Evolutionary conservation across 2,113 vertebrate genomes (phyloP), one percentile per base, ranked within the genome.

Genomic region (Megaceryle maxima): DNA sequence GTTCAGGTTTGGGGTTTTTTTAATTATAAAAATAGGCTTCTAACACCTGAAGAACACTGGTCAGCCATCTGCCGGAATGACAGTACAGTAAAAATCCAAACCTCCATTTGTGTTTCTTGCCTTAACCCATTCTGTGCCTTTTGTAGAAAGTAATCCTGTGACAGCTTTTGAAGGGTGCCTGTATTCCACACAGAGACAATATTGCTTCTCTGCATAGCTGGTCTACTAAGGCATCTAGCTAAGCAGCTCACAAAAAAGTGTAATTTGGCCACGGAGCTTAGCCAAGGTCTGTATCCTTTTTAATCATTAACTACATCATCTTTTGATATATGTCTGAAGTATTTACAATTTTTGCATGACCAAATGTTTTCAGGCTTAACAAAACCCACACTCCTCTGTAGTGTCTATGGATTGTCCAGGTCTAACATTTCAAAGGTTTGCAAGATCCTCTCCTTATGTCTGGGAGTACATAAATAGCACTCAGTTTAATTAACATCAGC

Each of bases 341-440:
- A 83, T 90, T 92, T 80, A 63, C 80, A 68, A 24, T 55, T 93
- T 95, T 93, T 94, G 51, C n/a, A 41, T 46, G 79, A 88, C 57
- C 56, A 92, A 88, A 90, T 70, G 13, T 77, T 94, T 95, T 94
- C 72, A 78, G 53, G 77, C 46, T 88, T 83, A 93, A 88, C 63
- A 63, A 68, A 92, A 69, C 31, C 67, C 37, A 79, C n/a, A 35
- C 10, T 80, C 56, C 46, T 83, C 78, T 85, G 28, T 59, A 56
- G 48, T 35, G 62, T 72, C 64, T 72, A 66, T 80, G 50, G 29
- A 39, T 86, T 64, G 43, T 63, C 35, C 55, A 90, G 55, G 57
- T 82, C 67, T 94, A 82, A 78, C 51, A 68, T 83, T 92, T 95
- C 93, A 91, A 92, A 94, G 80, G 51, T 68, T 95, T 92, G 16